Evolutionary conservation across 64 coral and sea anemone species (phyloP).

Genomic region (Montipora capricornis): DNA sequence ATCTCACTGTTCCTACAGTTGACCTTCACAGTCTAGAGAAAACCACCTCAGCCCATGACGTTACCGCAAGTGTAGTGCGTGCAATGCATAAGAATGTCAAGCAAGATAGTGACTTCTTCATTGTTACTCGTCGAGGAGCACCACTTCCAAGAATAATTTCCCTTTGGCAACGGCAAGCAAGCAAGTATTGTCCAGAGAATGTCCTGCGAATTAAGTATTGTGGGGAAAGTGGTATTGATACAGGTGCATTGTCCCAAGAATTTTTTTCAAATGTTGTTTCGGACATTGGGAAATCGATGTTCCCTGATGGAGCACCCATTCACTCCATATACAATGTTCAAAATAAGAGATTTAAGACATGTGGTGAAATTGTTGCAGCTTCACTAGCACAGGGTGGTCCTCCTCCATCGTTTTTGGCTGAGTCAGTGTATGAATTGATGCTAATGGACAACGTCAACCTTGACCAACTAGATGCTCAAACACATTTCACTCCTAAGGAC

Average conservation of each 20-base stretch:
- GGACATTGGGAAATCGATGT: constrained; percentile 79
- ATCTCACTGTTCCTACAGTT: constrained; percentile 28
- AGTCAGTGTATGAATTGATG: constrained; percentile 60
- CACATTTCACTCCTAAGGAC: constrained; percentile 31
- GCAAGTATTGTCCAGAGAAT: constrained; percentile 79
- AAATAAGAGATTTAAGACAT: constrained; percentile 54
- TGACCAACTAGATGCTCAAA: constrained; percentile 48
- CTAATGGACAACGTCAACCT: constrained; percentile 37
- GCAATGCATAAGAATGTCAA: constrained; percentile 62
- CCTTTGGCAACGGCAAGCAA: constrained; percentile 69
- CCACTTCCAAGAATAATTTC: constrained; percentile 56
- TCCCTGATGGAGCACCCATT: constrained; percentile 76
- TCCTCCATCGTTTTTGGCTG: constrained; percentile 75
- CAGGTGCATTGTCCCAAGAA: constrained; percentile 82
- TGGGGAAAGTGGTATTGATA: constrained; percentile 84
- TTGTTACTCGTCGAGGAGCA: constrained; percentile 63
- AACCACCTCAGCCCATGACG: constrained; percentile 28
- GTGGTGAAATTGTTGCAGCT: constrained; percentile 70
- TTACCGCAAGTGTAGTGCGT: constrained; percentile 57
- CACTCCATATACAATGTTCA: constrained; percentile 80
- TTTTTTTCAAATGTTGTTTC: constrained; percentile 83
- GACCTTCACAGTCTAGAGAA: constrained; percentile 36
- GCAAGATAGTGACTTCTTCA: constrained; percentile 51
- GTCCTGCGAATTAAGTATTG: constrained; percentile 70
- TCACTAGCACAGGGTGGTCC: constrained; percentile 79